phyloP scores from a whole-genome alignment of 2,888 invertebrate species.

The Leptopilina drosophilae region DNA sequence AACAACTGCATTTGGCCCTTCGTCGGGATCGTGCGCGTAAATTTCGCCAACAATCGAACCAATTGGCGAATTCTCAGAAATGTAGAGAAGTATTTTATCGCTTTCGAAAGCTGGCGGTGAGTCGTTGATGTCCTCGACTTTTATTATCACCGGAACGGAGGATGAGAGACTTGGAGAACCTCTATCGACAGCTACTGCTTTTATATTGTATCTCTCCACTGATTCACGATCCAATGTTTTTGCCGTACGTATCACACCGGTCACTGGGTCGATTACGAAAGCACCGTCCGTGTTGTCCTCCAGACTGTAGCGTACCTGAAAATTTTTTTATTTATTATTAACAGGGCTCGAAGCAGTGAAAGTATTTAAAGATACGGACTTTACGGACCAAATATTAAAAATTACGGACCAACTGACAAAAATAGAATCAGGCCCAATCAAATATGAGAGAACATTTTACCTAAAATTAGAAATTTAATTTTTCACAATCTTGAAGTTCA shows the following conservation, averaged over 20 bases:
- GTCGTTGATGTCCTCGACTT: slow-evolving; percentile 93
- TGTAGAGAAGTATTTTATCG: slow-evolving; percentile 91
- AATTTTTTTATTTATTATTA: too few species aligned
- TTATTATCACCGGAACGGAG: slow-evolving; percentile 85
- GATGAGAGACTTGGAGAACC: slow-evolving; percentile 89
- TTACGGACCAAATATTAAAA: too few species aligned
- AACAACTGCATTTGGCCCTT: slow-evolving; percentile 93
- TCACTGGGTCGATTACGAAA: slow-evolving; percentile 94
- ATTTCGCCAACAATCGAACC: slow-evolving; percentile 96
- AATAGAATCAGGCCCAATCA: too few species aligned
- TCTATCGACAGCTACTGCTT: slow-evolving; percentile 92
- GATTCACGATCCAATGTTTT: slow-evolving; percentile 95
- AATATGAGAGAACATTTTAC: too few species aligned
- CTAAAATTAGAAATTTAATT: too few species aligned
- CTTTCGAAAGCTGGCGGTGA: slow-evolving; percentile 93
- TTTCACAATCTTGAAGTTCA: too few species aligned
- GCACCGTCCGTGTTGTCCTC: slow-evolving; percentile 91
- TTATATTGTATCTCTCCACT: slow-evolving; percentile 89
- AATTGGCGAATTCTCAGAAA: slow-evolving; percentile 97
- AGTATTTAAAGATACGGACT: too few species aligned
- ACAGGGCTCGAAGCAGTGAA: too few species aligned
- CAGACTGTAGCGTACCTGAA: slow-evolving; percentile 82
- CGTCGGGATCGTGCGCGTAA: slow-evolving; percentile 93
- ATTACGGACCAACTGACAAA: too few species aligned
- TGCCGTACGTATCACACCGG: slow-evolving; percentile 93